These are phyloP conservation scores for Nemotelus nigrinus DNA, from an alignment of 2,888 invertebrate species.

Conservation along the genomic window DNA sequence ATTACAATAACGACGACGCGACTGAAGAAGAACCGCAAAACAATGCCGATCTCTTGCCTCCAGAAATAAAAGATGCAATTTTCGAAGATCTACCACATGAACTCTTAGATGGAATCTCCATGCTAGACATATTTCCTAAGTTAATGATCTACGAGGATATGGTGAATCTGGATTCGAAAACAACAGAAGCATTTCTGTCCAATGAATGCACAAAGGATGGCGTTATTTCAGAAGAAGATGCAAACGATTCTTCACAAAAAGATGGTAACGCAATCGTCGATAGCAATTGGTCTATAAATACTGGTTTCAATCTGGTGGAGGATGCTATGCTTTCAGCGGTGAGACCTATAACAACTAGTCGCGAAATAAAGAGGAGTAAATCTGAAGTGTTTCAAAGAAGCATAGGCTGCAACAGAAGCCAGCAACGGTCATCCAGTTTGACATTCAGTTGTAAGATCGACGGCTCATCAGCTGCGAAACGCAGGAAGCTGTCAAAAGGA, in stretches of 20 bases:
- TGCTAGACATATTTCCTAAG: constrained; percentile 85
- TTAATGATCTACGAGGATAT: constrained; percentile 76
- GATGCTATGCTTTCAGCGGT: constrained; percentile 61
- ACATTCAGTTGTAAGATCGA: constrained; percentile 78
- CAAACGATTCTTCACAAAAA: constrained; percentile 47
- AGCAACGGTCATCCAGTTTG: constrained; percentile 75
- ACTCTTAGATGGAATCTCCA: constrained; percentile 82
- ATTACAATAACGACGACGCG: constrained; percentile 55
- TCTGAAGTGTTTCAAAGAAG: constrained; percentile 68
- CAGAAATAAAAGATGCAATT: constrained; percentile 86
- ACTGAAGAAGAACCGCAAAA: constrained; percentile 81
- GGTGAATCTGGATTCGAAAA: constrained; percentile 71
- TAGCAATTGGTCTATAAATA: constrained; percentile 53
- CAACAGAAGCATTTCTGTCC: constrained; percentile 66
- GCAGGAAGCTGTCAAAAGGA: constrained; percentile 71
- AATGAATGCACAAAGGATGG: constrained; percentile 65
- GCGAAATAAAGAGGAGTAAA: constrained; percentile 73
- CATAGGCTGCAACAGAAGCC: constrained; percentile 63
- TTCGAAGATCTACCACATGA: constrained; percentile 87
- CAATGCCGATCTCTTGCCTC: constrained; percentile 82
- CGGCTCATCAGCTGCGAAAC: constrained; percentile 72
- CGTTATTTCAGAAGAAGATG: constrained; percentile 62
- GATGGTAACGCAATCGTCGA: constrained; percentile 36
- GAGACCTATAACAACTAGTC: constrained; percentile 65
- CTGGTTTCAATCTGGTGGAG: constrained; percentile 58